Conservation (phyloP, 2,797 vertebrate genomes). For the Etheostoma nigrum region DNA sequence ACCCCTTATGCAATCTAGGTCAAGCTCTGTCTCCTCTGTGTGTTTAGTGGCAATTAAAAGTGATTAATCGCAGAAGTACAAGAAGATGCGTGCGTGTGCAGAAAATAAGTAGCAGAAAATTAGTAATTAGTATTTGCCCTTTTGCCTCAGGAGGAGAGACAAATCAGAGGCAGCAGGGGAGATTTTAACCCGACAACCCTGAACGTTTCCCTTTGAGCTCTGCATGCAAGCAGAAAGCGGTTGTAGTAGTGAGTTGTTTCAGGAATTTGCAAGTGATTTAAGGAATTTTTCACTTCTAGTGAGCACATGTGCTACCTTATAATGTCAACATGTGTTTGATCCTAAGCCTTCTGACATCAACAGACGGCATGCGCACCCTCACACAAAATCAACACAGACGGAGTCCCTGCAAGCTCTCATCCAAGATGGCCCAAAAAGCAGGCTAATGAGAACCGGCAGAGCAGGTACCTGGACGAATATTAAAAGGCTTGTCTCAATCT, state of each 20-base stretch:
- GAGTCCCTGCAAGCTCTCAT: conserved; percentile 27
- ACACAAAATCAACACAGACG: conserved; percentile 28
- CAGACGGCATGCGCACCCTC: conserved; percentile 13
- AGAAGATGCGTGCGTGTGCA: conserved; percentile 4
- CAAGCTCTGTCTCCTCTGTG: conserved; percentile 40
- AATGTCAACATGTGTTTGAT: conserved; percentile 51
- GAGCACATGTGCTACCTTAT: conserved; percentile 36
- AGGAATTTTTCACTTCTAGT: not conserved
- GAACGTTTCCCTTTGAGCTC: conserved; percentile 19
- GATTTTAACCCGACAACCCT: conserved; percentile 29
- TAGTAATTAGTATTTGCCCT: conserved; percentile 12
- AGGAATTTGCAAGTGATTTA: conserved; percentile 21
- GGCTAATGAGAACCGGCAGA: conserved; percentile 61
- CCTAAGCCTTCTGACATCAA: conserved; percentile 4
- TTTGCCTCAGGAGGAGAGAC: conserved; percentile 22
- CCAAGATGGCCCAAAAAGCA: conserved; percentile 44
- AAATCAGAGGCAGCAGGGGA: conserved; percentile 26
- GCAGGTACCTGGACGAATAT: conserved; percentile 25
- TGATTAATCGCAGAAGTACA: conserved; percentile 49
- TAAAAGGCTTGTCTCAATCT: conserved; percentile 24
- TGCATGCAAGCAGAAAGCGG: not conserved
- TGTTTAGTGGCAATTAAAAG: conserved; percentile 60
- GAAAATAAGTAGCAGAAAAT: conserved; percentile 47
- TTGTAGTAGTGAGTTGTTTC: conserved; percentile 12
- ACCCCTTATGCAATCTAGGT: conserved; percentile 47